Base-by-base conservation (phyloP, 64 coral and sea anemone genomes). In the Acropora yongei region DNA sequence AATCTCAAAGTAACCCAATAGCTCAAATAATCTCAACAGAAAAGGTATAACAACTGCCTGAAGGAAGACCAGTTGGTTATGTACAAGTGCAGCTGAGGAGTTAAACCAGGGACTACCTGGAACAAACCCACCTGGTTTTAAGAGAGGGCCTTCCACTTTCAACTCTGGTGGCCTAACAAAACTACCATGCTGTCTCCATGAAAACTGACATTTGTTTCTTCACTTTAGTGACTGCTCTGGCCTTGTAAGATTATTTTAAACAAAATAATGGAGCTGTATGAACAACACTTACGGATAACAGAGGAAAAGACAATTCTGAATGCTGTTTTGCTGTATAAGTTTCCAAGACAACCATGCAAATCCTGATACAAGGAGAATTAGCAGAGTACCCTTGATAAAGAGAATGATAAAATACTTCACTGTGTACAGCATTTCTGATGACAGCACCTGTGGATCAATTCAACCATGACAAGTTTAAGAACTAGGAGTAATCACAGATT, bases 261-360 rank as follows among this genome's bases (percentile, higher is more conserved):
- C 11, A 11, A 13, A 67, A 67, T 3, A 67, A 16, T 16, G 63
- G 12, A 67, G 12, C 51, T 55, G 10, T 7, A 55, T 55, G 51
- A 55, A 16, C 3, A 1, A 63, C 1, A 97, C 95, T 94, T 87
- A 97, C 95, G 95, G 95, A 48, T 97, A 97, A 83, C 91, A 87
- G 17, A 97, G 77, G 57, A 97, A 97, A 1, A 97, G 92, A 61
- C 80, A 91, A 79, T 97, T 94, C 42, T 91, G 95, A 78, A 97
- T 87, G 9, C 92, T 78, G 65, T 97, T 97, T 43, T 97, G 92
- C 42, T 97, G 95, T 49, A 97, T 88, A 13, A 97, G 92, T 88
- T 90, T 97, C 95, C 95, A 97, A 67, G 93, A 84, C 83, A 97
- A 84, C 95, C 88, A 97, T 1, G 77, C 13, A 81, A 92, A 91